Percentiles rank a stretch among this genome's conserved stretches.
Conservation (phyloP, 2,888 invertebrate species). For the Agrochola circellaris region DNA sequence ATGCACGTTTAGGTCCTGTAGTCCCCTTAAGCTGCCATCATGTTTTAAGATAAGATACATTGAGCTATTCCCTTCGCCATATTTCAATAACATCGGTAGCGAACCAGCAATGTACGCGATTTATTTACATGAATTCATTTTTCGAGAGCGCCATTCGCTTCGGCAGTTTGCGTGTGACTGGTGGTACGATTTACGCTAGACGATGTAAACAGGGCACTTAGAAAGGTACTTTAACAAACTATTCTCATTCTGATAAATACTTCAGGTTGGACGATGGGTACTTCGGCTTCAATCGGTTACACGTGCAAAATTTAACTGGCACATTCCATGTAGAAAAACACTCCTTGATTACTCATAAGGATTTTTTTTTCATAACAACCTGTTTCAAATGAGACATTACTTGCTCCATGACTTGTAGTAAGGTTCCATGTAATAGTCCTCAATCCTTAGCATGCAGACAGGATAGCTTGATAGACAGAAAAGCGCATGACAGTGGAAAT, state of each 20-base stretch:
- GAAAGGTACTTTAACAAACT: slow-evolving; percentile 27
- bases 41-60: slow-evolving; percentile 34
- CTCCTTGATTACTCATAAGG: slow-evolving; percentile 22
- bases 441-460: neutral
- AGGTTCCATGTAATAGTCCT: neutral
- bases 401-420: neutral
- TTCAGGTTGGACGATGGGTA: slow-evolving; percentile 17
- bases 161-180: slow-evolving; percentile 48
- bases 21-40: slow-evolving; percentile 27
- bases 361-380: neutral
- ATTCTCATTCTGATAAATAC: slow-evolving; percentile 29
- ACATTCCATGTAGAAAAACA: slow-evolving; percentile 24
- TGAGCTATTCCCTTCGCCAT: slow-evolving; percentile 27
- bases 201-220: slow-evolving; percentile 52
- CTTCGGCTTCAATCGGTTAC: slow-evolving; percentile 25
- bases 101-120: slow-evolving; percentile 34
- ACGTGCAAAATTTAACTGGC: slow-evolving; percentile 32
- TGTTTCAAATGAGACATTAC: slow-evolving; percentile 9
- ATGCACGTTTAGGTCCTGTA: too few relatives aligned
- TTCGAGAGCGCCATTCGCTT: slow-evolving; percentile 54
- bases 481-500: too few relatives aligned
- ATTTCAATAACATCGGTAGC: slow-evolving; percentile 30
- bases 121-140: slow-evolving; percentile 38
- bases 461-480: neutral
- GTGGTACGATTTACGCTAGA: slow-evolving; percentile 49